Evolutionary conservation across 2,113 vertebrate genomes (phyloP).

Genomic region (Periophthalmus modestus): DNA sequence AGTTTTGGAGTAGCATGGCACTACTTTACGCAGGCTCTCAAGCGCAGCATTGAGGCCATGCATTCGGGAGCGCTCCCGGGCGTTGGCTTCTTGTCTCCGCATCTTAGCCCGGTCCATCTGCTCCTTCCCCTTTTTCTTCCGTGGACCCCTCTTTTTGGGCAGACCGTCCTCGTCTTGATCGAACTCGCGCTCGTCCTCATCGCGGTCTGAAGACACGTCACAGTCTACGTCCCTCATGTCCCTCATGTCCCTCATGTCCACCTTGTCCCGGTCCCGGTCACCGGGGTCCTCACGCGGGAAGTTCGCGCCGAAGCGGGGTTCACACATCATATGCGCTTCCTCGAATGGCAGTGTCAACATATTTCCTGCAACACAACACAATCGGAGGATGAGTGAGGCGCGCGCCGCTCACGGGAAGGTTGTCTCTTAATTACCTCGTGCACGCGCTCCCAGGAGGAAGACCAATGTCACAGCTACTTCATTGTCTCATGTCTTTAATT

Average conservation of each 20-base stretch:
- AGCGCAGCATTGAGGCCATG: slow-evolving; percentile 94
- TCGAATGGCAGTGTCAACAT: slow-evolving; percentile 99
- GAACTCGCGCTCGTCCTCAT: slow-evolving; percentile 87
- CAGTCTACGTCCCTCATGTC: slow-evolving; percentile 84
- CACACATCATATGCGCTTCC: slow-evolving; percentile 91
- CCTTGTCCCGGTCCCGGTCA: slow-evolving; percentile 83
- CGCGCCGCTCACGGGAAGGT: slow-evolving; percentile 31
- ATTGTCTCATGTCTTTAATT: slow-evolving; percentile 24
- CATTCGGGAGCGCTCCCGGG: slow-evolving; percentile 94
- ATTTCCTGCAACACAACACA: slow-evolving; percentile 81
- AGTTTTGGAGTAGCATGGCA: slow-evolving; percentile 98
- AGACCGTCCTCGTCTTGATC: slow-evolving; percentile 88
- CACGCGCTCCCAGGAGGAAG: slow-evolving; percentile 50
- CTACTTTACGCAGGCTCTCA: slow-evolving; percentile 98
- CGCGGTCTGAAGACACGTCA: slow-evolving; percentile 89
- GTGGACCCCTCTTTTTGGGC: slow-evolving; percentile 86
- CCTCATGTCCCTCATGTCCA: slow-evolving; percentile 80
- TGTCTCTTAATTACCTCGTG: slow-evolving; percentile 56
- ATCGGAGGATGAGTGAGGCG: slow-evolving; percentile 55
- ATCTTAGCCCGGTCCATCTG: slow-evolving; percentile 88
- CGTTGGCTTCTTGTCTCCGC: slow-evolving; percentile 93
- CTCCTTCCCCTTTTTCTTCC: slow-evolving; percentile 91
- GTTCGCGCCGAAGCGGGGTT: slow-evolving; percentile 91
- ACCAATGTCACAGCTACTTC: slow-evolving; percentile 55
- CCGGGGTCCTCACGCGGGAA: slow-evolving; percentile 87